Base-by-base conservation (phyloP, 2,888 invertebrate species). In the Galeopsomyia nigrocyanea region DNA sequence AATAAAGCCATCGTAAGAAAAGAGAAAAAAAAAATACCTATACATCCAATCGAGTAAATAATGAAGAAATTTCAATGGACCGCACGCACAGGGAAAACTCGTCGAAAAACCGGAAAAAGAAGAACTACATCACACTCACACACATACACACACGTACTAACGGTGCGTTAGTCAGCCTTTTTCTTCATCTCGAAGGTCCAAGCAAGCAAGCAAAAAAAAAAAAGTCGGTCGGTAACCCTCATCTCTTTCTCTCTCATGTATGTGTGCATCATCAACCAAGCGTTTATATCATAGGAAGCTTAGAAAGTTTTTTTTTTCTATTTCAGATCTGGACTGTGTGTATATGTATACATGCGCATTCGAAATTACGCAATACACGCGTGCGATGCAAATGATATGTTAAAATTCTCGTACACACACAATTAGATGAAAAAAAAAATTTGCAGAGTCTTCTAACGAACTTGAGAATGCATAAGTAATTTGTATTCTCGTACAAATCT, bases 101-200 rank as follows among this genome's bases (percentile, higher is more conserved):
- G 14, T 26, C 61, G 26, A 22, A 58, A 66, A 67, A 61, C 62
- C 61, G 71, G 62, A 71, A 71, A 61, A 56, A 64, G 51, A 21
- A 46, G n/a, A 68, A 56, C 53, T 17, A 64, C 46, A 53, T 57
- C 47, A 13, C n/a, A 7, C 26, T 53, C 17, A n/a, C 58, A 55
- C 47, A 64, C 46, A 47, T n/a, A 47, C 19, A 31, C 60, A 31
- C 50, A 46, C 19, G 19, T 64, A 19, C 46, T 71, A 71, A 71
- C 65, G 71, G 71, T 71, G 56, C 49, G 62, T 71, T 61, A 63
- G 63, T 70, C 69, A 55, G 61, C 72, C n/a, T 68, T 46, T 58
- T 39, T 65, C 60, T 51, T n/a, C 26, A 17, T 17, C 26, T 68
- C 46, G 26, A 39, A 39, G 39, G 39, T 39, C 39, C 39, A 3